These are phyloP conservation scores for Itoplectis maculator DNA, from an alignment of 2,888 invertebrate genomes.

Conservation along the genomic window DNA sequence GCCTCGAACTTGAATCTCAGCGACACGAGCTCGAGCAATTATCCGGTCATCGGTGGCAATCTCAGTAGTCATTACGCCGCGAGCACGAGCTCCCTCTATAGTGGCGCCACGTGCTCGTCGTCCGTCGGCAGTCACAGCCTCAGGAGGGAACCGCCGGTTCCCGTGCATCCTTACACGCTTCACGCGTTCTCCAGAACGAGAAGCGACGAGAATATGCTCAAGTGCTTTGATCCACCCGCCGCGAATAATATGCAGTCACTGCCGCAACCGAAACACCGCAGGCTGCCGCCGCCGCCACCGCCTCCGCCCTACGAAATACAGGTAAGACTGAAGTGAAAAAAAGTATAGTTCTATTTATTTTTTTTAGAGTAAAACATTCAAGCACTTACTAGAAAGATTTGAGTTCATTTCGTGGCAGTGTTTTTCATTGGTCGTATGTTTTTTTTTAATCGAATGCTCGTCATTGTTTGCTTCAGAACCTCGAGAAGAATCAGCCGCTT, in stretches of 20 bases:
- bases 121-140: slow-evolving; percentile 84
- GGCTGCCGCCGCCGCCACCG: slow-evolving; percentile 87
- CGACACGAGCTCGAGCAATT: slow-evolving; percentile 78
- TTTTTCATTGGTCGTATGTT: not conserved
- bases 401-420: no score
- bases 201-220: slow-evolving; percentile 93
- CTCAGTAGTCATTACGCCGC: slow-evolving; percentile 83
- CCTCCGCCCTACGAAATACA: slow-evolving; percentile 86
- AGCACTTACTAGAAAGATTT: no score
- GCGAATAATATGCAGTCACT: slow-evolving; percentile 77
- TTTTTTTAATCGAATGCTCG: not conserved
- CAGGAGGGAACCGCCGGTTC: slow-evolving; percentile 81
- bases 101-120: slow-evolving; percentile 84
- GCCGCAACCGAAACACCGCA: slow-evolving; percentile 85
- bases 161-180: slow-evolving; percentile 78
- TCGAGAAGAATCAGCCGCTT: slow-evolving; percentile 81
- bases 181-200: slow-evolving; percentile 87
- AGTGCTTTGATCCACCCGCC: slow-evolving; percentile 86
- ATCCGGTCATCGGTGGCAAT: slow-evolving; percentile 76
- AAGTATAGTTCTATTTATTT: not conserved
- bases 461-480: slow-evolving; percentile 74
- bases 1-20: slow-evolving; percentile 92
- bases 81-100: slow-evolving; percentile 84
- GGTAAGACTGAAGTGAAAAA: slow-evolving; percentile 71
- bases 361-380: no score